Evolutionary conservation across 2,113 vertebrate genomes (phyloP).

Genomic region (Malurus elegans): DNA sequence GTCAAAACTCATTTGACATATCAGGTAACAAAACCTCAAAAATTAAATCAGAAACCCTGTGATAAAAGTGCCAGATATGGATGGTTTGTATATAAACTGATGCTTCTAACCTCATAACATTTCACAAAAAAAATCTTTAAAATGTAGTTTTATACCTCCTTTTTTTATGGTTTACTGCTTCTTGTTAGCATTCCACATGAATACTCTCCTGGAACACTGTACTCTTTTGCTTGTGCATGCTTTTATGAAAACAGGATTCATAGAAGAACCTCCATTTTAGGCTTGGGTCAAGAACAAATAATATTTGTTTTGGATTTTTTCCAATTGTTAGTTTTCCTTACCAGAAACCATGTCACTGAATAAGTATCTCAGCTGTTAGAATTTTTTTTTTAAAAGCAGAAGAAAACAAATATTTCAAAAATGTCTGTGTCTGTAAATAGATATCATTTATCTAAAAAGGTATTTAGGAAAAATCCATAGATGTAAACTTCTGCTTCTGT

Average conservation of each 20-base stretch:
- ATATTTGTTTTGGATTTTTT: background rate
- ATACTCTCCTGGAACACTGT: background rate
- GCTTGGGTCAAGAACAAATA: background rate
- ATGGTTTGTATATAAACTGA: background rate
- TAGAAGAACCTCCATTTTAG: background rate
- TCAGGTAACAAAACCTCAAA: background rate
- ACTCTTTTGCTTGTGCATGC: background rate
- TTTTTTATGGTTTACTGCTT: background rate
- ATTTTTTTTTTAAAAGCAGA: background rate
- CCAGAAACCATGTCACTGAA: background rate
- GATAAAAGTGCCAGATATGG: background rate
- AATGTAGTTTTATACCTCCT: background rate
- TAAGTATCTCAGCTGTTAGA: background rate
- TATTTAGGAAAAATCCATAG: background rate
- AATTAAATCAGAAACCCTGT: background rate
- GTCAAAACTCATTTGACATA: background rate
- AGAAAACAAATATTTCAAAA: background rate
- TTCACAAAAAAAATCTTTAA: background rate
- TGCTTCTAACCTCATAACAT: background rate
- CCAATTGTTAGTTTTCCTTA: background rate
- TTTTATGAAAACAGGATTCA: background rate
- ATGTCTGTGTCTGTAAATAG: background rate
- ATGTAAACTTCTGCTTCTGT: background rate
- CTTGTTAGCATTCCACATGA: background rate
- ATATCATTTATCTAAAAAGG: background rate